Conservation (phyloP, 2,888 invertebrate species). For the Philereme vetulata region DNA sequence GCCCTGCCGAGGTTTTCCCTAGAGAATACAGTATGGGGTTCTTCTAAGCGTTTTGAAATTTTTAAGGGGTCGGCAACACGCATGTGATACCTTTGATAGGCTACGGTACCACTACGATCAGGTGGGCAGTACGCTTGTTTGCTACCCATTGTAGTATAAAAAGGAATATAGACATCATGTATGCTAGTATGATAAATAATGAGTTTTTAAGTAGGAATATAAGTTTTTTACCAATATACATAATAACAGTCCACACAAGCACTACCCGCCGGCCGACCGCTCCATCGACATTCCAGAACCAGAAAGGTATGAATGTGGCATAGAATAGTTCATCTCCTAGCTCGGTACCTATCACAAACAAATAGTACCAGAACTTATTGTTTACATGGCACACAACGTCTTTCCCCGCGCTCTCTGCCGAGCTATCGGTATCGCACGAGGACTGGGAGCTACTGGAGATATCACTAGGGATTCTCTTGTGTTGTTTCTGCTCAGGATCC, state of each 20-base stretch:
- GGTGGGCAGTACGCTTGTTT: no score
- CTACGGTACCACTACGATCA: no score
- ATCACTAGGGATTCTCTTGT: conserved; percentile 70
- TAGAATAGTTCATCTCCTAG: conserved; percentile 96
- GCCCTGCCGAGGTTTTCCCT: no score
- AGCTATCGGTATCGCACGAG: conserved; percentile 69
- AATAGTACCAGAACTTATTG: conserved; percentile 92
- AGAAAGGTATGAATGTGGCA: conserved; percentile 95
- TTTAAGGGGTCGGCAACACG: no score
- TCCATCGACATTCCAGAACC: conserved; percentile 97
- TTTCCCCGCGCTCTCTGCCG: conserved; percentile 60
- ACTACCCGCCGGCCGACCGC: conserved; percentile 92
- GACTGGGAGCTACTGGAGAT: conserved; percentile 69
- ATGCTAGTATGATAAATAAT: background rate
- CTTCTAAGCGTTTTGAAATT: no score
- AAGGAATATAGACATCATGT: no score
- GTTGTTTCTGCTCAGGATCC: conserved; percentile 55
- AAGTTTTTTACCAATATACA: conserved; percentile 89
- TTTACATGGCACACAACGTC: conserved; percentile 81
- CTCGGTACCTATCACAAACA: conserved; percentile 93
- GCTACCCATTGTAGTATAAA: no score
- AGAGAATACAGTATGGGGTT: no score
- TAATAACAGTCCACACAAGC: conserved; percentile 91
- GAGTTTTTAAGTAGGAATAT: background rate
- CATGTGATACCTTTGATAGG: no score